Conservation (phyloP, 92 coral and sea anemone genomes). For the Porites lobata region DNA sequence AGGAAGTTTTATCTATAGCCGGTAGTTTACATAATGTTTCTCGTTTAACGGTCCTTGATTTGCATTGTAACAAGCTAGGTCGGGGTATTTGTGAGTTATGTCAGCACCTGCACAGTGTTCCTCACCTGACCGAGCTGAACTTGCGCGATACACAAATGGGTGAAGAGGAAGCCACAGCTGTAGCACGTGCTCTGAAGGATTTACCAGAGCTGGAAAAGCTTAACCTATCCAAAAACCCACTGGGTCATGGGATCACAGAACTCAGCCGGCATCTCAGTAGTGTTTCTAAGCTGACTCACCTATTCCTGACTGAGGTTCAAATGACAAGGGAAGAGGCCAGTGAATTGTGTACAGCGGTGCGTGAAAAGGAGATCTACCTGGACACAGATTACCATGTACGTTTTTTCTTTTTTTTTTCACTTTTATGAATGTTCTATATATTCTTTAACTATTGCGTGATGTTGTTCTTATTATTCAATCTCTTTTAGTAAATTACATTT, state of each 20-base stretch:
- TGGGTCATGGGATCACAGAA: not conserved
- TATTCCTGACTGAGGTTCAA: not conserved
- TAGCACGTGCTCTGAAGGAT: slow-evolving; percentile 3
- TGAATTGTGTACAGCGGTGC: not conserved
- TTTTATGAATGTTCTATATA: too few species aligned
- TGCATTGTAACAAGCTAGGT: not conserved
- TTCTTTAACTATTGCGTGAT: too few species aligned
- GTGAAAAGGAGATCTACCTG: too few species aligned
- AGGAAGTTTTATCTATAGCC: not conserved
- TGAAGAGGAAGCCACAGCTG: not conserved
- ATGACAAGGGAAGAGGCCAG: slow-evolving; percentile 6
- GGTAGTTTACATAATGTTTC: not conserved
- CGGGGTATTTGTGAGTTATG: not conserved
- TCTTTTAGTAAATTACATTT: too few species aligned
- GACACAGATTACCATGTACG: too few species aligned
- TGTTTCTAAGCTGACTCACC: not conserved
- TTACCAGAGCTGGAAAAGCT: slow-evolving; percentile 2
- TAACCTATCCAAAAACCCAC: not conserved
- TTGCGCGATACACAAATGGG: slow-evolving; percentile 4
- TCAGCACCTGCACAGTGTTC: not conserved
- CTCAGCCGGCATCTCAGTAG: not conserved
- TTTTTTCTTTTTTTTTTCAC: too few species aligned
- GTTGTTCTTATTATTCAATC: too few species aligned
- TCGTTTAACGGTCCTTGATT: not conserved
- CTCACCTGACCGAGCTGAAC: not conserved